Conservation (phyloP, 2,888 invertebrate genomes). For the Drosophila borealis region DNA sequence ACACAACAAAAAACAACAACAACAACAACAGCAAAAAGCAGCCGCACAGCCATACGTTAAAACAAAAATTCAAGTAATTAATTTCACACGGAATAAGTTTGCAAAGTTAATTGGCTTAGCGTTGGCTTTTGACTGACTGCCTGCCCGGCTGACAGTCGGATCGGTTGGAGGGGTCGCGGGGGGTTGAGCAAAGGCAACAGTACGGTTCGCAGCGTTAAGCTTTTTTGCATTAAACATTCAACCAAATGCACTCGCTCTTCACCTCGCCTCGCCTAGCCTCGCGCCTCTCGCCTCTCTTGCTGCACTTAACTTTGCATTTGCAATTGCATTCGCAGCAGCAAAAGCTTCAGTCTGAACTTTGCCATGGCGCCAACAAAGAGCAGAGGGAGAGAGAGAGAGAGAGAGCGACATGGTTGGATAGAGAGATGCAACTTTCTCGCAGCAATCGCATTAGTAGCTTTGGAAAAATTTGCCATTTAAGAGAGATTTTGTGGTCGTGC, state of each 20-base stretch:
- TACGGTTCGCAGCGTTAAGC: slow-evolving; percentile 23
- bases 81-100: slow-evolving; percentile 77
- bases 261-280: neutral
- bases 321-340: slow-evolving; percentile 37
- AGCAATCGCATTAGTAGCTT: slow-evolving; percentile 31
- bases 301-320: slow-evolving; percentile 44
- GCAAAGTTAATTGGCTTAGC: slow-evolving; percentile 73
- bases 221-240: slow-evolving; percentile 62
- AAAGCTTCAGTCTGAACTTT: slow-evolving; percentile 52
- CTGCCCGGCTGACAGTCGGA: slow-evolving; percentile 11
- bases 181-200: neutral
- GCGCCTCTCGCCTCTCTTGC: neutral
- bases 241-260: slow-evolving; percentile 32
- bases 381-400: neutral
- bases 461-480: slow-evolving; percentile 43
- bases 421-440: slow-evolving; percentile 4
- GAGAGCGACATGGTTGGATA: neutral
- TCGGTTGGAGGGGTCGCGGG: neutral
- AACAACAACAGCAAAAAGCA: slow-evolving; percentile 9
- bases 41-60: slow-evolving; percentile 42
- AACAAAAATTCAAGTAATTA: slow-evolving; percentile 65
- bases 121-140: slow-evolving; percentile 59
- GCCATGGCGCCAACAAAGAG: slow-evolving; percentile 30
- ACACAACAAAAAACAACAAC: slow-evolving; percentile 11
- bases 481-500: slow-evolving; percentile 35